Evolutionary conservation across 2,888 invertebrate genomes (phyloP), one percentile per base, ranked within the genome.

Genomic region (Malthinus flaveolus): DNA sequence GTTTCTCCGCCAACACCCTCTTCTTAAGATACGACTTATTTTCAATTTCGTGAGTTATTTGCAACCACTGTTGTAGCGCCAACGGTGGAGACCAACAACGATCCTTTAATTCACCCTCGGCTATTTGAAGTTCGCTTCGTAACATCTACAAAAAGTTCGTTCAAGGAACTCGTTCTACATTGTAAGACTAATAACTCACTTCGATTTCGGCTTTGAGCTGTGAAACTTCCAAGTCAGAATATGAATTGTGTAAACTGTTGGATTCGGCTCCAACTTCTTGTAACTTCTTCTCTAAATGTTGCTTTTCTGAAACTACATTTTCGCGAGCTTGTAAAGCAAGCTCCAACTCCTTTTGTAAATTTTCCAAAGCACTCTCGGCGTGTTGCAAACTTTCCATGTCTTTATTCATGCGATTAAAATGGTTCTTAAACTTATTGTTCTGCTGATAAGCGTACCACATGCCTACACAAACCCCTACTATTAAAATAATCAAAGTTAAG

Each of bases 21-120:
- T 97, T 96, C 68, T 90, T 87, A 59, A 91, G 84, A 75, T 95
- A 96, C 11, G 90, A 82, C 67, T 90, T 87, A 79, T 93, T 91
- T 80, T 99, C 99, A 58, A 95, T 84, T 81, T 99, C 98, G 78
- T 97, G 95, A 0, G 97, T 98, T 48, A 95, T 82, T 75, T 98
- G 96, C 10, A 99, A 81, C 95, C 97, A 97, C 65, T 93, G 91
- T 74, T 97, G 97, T 5, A 98, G 82, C 1, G 92, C 92, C 1
- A 87, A 83, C 0, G 95, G 94, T 0, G 96, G 93, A 13, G 91
- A 87, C 92, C 93, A 94, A 75, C 93, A 93, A 55, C 92, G 84
- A 75, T 93, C 93, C 70, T 94, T 93, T 37, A 95, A 80, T 79
- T 95, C 95, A 51, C 91, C 91, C 78, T 96, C 95, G 0, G 95